Base-by-base conservation (phyloP, 2,797 vertebrate species). In the Tamandua tetradactyla region DNA sequence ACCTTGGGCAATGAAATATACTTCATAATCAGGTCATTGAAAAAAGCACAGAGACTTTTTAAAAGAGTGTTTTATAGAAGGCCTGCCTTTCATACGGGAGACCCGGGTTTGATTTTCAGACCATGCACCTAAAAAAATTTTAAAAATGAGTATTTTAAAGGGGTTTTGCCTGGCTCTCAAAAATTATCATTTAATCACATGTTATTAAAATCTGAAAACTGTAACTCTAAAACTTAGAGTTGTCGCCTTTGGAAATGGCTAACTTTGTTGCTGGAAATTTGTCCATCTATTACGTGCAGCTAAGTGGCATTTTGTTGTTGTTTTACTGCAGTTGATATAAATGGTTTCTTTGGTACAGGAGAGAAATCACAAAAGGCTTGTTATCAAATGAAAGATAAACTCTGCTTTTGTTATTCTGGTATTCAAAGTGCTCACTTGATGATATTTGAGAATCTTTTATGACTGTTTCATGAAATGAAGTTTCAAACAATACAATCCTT, bases 351-450 rank as follows among this genome's bases (percentile, higher is more conserved):
- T 94, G 74, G 83, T 35, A 78, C 64, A 32, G 69, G 93, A 94
- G 37, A 96, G 40, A 93, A 97, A 96, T 93, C 84, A 75, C 81
- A 95, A 91, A 96, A 97, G 76, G 3, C 62, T 96, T 94, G 71
- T 84, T 97, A 96, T 97, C 92, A 96, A 96, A 87, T 59, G 66
- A 89, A 91, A 94, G 93, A 95, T 96, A 97, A 97, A 92, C 61
- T 78, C 86, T 66, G 71, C 22, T 81, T 96, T 97, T 97, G 93
- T 97, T 97, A 87, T 35, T 22, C 85, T 52, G 79, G 11, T 78
- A 87, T 79, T 92, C 75, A 97, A 62, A 84, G 88, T 88, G 14
- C 74, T 95, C 25, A 62, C 66, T 76, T 93, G 62, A 59, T 92
- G 94, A 27, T 57, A 66, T 91, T 93, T 94, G 94, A 97, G 91